Conservation (phyloP, 37 sponge, comb jelly and placozoan species). For the Beroe forskalii region DNA sequence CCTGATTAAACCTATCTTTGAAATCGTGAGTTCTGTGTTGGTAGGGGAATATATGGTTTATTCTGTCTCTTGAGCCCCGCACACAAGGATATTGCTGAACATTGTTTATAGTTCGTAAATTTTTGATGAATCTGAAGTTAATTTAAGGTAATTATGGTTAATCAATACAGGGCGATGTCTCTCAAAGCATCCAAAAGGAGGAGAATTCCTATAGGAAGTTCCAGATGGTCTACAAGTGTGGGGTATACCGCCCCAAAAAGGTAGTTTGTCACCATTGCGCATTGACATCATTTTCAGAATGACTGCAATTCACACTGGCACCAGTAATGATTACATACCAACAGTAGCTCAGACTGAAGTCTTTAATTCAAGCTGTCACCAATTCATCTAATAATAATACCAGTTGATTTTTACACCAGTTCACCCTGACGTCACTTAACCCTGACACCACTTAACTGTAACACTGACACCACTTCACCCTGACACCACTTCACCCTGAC, state of each 20-base stretch:
- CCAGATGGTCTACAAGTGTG: conserved; percentile 20
- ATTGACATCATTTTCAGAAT: not conserved
- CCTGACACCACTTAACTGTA: no score
- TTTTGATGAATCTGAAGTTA: not conserved
- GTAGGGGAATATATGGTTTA: no score
- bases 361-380: no score
- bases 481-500: not conserved
- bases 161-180: not conserved
- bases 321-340: no score
- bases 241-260: not conserved
- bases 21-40: conserved; percentile 17
- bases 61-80: no score
- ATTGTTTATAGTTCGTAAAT: no score
- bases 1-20: conserved; percentile 13
- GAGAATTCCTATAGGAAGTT: not conserved
- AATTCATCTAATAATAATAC: no score
- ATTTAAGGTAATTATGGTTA: no score
- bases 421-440: no score
- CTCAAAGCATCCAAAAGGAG: not conserved
- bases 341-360: no score
- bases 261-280: not conserved
- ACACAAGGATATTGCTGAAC: no score
- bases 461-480: not conserved
- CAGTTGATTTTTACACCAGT: no score
- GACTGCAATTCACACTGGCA: not conserved